Conservation (phyloP, 2,113 vertebrate genomes). For the Theropithecus gelada region DNA sequence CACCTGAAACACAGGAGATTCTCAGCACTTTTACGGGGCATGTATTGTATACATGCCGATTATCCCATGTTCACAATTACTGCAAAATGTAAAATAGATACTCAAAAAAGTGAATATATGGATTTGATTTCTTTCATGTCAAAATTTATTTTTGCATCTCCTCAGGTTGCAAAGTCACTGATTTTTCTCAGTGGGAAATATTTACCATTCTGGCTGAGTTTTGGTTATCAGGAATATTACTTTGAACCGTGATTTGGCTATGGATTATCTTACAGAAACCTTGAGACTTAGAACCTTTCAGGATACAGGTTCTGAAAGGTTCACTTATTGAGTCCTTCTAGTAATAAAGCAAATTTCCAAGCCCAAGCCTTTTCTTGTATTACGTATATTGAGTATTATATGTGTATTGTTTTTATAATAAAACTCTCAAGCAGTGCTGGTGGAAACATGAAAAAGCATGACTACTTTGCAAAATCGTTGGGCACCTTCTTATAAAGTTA, state of each 20-base stretch:
- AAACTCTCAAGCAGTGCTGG: background rate
- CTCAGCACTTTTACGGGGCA: background rate
- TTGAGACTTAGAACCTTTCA: background rate
- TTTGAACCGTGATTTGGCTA: background rate
- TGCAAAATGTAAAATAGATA: background rate
- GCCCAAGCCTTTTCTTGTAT: background rate
- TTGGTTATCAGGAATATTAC: background rate
- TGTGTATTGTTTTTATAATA: background rate
- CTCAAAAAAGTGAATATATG: background rate
- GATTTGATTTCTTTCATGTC: background rate
- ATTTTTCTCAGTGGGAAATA: background rate
- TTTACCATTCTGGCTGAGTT: background rate
- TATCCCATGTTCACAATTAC: background rate
- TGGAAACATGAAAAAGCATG: background rate
- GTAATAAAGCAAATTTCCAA: background rate
- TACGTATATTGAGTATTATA: background rate
- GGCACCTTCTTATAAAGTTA: background rate
- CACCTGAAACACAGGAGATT: background rate
- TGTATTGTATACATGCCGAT: background rate
- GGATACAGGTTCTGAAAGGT: no score
- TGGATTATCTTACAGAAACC: background rate
- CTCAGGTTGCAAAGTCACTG: background rate
- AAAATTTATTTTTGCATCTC: background rate
- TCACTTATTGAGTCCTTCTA: background rate
- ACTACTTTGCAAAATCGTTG: background rate